These are phyloP conservation scores for Rafetus swinhoei DNA, from an alignment of 2,113 vertebrate genomes.

Conservation along the genomic window DNA sequence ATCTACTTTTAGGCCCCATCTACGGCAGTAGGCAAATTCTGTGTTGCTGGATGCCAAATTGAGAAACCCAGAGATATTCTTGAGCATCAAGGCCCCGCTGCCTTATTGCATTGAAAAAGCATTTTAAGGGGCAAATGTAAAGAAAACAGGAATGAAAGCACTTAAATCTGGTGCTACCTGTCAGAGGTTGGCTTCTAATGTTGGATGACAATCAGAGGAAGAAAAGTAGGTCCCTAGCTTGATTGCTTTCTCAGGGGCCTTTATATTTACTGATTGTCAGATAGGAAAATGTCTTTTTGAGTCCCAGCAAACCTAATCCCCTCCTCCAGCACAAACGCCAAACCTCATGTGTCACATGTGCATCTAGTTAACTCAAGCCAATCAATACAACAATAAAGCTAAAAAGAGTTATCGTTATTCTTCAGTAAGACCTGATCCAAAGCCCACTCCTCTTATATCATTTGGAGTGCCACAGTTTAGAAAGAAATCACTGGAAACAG, in stretches of 20 bases:
- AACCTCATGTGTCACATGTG: not conserved
- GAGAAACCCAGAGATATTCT: constrained; percentile 6
- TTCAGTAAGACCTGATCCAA: constrained; percentile 61
- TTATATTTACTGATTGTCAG: constrained; percentile 31
- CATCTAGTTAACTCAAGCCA: constrained; percentile 4
- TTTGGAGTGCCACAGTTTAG: no score
- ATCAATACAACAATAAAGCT: not conserved
- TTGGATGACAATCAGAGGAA: constrained; percentile 6
- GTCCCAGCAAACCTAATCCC: constrained; percentile 9
- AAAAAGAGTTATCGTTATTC: not conserved
- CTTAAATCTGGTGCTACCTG: constrained; percentile 9
- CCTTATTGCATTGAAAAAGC: constrained; percentile 20
- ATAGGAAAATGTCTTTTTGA: not conserved
- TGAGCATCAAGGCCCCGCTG: not conserved
- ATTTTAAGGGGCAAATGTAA: constrained; percentile 35
- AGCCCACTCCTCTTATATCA: not conserved
- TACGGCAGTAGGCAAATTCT: constrained; percentile 29
- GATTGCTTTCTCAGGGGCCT: not conserved
- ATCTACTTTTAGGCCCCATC: constrained; percentile 6
- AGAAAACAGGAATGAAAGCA: constrained; percentile 43
- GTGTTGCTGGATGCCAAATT: constrained; percentile 6
- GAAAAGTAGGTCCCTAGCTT: constrained; percentile 1
- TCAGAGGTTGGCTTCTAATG: constrained; percentile 34
- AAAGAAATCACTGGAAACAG: no score
- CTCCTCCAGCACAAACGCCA: not conserved